These are phyloP conservation scores for Amblyraja radiata DNA, from an alignment of 2,797 vertebrate species.

Conservation along the genomic window DNA sequence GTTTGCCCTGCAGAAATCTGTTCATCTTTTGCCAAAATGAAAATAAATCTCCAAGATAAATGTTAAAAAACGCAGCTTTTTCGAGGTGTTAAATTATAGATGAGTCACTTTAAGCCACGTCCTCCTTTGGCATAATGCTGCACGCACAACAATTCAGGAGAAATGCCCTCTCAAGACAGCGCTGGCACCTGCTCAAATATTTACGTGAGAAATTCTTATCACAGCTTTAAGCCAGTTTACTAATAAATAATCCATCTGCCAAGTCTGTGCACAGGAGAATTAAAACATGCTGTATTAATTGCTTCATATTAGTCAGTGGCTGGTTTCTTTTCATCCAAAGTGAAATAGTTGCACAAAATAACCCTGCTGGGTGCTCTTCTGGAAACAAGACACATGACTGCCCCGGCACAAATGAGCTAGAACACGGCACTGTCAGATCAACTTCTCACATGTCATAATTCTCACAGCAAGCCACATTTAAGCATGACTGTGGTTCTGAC, in stretches of 20 bases:
- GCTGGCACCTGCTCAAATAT: background rate
- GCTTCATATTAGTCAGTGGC: constrained; percentile 18
- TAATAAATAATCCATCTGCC: constrained; percentile 14
- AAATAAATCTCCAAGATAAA: background rate
- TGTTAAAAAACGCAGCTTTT: constrained; percentile 1
- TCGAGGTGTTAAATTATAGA: background rate
- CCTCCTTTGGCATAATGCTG: background rate
- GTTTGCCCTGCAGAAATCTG: background rate
- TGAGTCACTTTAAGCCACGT: background rate
- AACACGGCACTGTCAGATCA: constrained; percentile 19
- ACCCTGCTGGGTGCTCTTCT: constrained; percentile 22
- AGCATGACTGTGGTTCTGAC: background rate
- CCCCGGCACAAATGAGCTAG: constrained; percentile 23
- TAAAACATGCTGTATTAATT: constrained; percentile 24
- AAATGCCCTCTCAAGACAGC: background rate
- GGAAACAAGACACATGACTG: background rate
- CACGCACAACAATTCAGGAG: background rate
- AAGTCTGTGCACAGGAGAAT: constrained; percentile 8
- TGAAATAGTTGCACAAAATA: background rate
- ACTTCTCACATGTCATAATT: constrained; percentile 25
- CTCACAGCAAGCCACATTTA: constrained; percentile 13
- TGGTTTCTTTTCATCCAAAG: constrained; percentile 16
- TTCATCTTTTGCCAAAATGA: background rate
- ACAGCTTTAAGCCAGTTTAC: constrained; percentile 29
- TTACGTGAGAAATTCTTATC: background rate